Percentiles rank a stretch among this genome's conserved stretches.
Evolutionary conservation across 1,140 invertebrate species (phyloP).

Genomic region (Nephila pilipes): DNA sequence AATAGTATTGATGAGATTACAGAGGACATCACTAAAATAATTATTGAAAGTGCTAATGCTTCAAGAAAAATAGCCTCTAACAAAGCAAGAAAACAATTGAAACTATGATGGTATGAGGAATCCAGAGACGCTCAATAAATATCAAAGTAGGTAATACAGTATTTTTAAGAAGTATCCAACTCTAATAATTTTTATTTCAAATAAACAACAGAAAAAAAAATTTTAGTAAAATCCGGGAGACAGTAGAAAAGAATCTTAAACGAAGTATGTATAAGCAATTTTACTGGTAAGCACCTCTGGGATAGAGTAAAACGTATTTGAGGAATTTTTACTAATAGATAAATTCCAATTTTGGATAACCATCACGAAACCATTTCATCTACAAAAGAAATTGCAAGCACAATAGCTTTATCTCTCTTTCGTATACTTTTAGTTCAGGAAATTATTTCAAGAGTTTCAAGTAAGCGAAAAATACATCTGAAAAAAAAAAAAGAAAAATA

Average conservation of each 20-base stretch:
- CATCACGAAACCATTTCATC: not conserved
- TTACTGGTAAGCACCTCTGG: not conserved
- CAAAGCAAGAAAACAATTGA: not conserved
- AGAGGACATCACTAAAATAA: too few species aligned
- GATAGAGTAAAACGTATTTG: not conserved
- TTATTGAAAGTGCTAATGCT: not conserved
- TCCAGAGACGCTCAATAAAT: not conserved
- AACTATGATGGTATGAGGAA: not conserved
- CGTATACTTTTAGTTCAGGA: not conserved
- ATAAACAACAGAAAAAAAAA: not conserved
- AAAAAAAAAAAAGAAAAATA: not conserved
- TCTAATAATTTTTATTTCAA: not conserved
- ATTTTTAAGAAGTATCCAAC: not conserved
- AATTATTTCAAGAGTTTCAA: not conserved
- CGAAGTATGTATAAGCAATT: not conserved
- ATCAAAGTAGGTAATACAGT: not conserved
- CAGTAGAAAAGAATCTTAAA: not conserved
- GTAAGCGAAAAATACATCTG: too few species aligned
- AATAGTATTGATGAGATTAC: not conserved
- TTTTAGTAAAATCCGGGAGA: too few species aligned
- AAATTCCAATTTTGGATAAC: not conserved
- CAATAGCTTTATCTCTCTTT: not conserved
- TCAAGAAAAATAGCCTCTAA: not conserved
- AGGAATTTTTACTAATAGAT: not conserved
- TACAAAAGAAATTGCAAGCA: not conserved